Evolutionary conservation across 2,888 invertebrate genomes (phyloP).

Genomic region (Pristionchus exspectatus): DNA sequence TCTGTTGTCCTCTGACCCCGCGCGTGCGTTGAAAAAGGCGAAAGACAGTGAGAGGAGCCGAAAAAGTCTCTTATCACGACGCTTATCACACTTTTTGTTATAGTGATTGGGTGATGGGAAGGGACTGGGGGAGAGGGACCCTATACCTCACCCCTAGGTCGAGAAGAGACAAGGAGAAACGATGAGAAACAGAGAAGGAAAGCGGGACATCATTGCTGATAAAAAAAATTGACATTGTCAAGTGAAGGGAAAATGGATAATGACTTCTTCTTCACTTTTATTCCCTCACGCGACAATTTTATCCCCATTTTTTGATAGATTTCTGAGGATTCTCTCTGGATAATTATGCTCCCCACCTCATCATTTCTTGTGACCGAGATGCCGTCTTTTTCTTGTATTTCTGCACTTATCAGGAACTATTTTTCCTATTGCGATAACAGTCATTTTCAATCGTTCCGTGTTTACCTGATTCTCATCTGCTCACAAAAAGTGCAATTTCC

Average conservation of each 20-base stretch:
- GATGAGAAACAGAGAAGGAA: background rate
- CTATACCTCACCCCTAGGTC: slow-evolving; percentile 8
- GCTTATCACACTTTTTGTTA: slow-evolving; percentile 47
- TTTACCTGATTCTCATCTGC: background rate
- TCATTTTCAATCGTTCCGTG: background rate
- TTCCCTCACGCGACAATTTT: background rate
- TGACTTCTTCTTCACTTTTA: background rate
- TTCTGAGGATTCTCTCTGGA: background rate
- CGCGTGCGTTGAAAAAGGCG: background rate
- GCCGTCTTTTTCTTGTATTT: background rate
- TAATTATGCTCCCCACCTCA: background rate
- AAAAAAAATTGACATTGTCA: slow-evolving; percentile 47
- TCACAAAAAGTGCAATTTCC: background rate
- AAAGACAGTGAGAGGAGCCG: background rate
- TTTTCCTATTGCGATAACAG: background rate
- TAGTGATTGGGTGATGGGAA: background rate
- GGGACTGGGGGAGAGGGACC: slow-evolving; percentile 2
- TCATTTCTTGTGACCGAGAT: background rate
- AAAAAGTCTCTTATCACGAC: slow-evolving; percentile 14
- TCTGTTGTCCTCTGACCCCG: slow-evolving; percentile 16
- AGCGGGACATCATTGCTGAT: slow-evolving; percentile 1
- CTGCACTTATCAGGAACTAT: background rate
- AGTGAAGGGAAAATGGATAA: background rate
- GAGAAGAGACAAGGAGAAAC: background rate
- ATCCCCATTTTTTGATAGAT: background rate